These are phyloP conservation scores for Nycticebus coucang DNA, from an alignment of 2,113 vertebrate species.

Conservation along the genomic window DNA sequence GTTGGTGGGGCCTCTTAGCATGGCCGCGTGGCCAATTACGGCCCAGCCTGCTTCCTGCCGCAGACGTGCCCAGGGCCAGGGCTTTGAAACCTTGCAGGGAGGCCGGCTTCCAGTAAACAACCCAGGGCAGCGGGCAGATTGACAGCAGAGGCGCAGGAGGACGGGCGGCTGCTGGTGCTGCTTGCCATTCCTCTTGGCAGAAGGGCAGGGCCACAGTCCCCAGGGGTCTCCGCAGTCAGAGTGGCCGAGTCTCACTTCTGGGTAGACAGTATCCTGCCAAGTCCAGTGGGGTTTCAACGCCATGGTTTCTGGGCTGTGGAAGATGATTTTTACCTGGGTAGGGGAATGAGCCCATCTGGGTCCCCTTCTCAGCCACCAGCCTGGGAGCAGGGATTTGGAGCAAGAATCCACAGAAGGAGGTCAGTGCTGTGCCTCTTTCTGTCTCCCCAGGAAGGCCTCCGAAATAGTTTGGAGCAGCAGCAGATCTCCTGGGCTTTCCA, in stretches of 20 bases:
- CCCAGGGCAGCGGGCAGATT: conserved; percentile 77
- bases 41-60: conserved; percentile 74
- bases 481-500: neutral
- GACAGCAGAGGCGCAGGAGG: conserved; percentile 56
- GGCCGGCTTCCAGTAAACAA: conserved; percentile 79
- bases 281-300: neutral
- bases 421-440: neutral
- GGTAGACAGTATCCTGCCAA: neutral
- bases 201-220: neutral
- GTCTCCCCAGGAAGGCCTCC: neutral
- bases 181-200: neutral
- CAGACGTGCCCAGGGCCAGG: conserved; percentile 77
- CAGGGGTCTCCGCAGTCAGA: neutral
- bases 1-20: conserved; percentile 62
- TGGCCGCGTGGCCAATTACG: conserved; percentile 70
- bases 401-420: neutral
- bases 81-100: conserved; percentile 77
- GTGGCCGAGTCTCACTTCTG: neutral
- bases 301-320: neutral
- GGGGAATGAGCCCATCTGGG: neutral
- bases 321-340: neutral
- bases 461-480: neutral
- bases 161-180: neutral
- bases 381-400: neutral
- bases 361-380: neutral